Evolutionary conservation across 2,888 invertebrate genomes (phyloP).

Genomic region (Hydrotaea cyrtoneurina): DNA sequence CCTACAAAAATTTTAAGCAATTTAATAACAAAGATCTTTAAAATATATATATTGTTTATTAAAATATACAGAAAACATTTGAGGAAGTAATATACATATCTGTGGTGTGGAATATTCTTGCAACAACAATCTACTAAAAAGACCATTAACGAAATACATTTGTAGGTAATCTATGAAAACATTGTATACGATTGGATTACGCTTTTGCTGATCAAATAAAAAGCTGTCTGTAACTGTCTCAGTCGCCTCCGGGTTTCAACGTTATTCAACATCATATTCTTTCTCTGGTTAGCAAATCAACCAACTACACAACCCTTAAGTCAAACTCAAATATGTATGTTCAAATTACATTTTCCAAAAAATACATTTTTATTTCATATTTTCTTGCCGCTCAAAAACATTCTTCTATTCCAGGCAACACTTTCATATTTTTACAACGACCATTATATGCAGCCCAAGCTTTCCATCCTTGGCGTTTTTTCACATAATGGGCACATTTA

Average conservation of each 20-base stretch:
- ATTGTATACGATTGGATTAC: background rate
- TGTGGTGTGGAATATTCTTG: slow-evolving; percentile 24
- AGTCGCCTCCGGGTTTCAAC: slow-evolving; percentile 27
- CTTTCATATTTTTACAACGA: slow-evolving; percentile 61
- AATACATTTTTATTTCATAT: slow-evolving; percentile 21
- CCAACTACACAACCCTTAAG: background rate
- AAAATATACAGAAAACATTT: background rate
- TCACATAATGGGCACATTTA: slow-evolving; percentile 72
- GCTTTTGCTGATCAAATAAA: slow-evolving; percentile 37
- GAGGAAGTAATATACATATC: slow-evolving; percentile 65
- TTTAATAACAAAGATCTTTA: too few relatives aligned
- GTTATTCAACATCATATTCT: background rate
- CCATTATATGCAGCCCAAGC: slow-evolving; percentile 74
- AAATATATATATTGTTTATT: too few relatives aligned
- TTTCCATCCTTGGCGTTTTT: slow-evolving; percentile 71
- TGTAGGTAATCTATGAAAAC: slow-evolving; percentile 28
- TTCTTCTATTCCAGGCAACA: slow-evolving; percentile 59
- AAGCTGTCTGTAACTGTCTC: slow-evolving; percentile 61
- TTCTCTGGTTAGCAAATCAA: background rate
- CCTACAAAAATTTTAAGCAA: too few relatives aligned
- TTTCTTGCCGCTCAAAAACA: slow-evolving; percentile 60
- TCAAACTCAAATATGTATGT: background rate
- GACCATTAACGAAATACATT: background rate
- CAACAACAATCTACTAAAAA: background rate
- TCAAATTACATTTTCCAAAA: slow-evolving; percentile 33